Evolutionary conservation across 2,797 vertebrate genomes (phyloP).

Genomic region (Vireo griseus): DNA sequence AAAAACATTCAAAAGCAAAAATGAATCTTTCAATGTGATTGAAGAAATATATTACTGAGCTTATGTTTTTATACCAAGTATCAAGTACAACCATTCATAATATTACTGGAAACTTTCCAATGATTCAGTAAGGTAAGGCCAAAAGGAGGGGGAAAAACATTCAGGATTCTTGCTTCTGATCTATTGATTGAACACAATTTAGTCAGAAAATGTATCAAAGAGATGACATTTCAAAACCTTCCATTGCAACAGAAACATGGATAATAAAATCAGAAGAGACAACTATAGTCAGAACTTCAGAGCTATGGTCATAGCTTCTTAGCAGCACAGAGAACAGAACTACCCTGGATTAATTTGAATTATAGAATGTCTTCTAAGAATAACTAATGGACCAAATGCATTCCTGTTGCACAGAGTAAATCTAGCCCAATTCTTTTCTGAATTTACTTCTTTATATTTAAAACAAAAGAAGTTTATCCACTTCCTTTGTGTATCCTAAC

Average conservation of each 20-base stretch:
- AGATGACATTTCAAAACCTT: background rate
- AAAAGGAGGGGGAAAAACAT: background rate
- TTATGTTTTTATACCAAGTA: background rate
- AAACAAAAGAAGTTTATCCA: background rate
- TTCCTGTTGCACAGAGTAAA: background rate
- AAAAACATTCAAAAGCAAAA: background rate
- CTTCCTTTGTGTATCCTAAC: background rate
- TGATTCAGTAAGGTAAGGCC: background rate
- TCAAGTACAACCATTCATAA: background rate
- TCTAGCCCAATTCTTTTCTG: background rate
- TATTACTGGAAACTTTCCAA: background rate
- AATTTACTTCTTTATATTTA: background rate
- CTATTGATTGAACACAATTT: background rate
- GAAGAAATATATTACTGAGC: background rate
- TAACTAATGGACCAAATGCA: background rate
- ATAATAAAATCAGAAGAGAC: background rate
- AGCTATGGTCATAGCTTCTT: background rate
- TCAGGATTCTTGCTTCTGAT: background rate
- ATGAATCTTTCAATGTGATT: background rate
- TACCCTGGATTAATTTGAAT: background rate
- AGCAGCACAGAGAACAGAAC: background rate
- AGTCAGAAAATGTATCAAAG: background rate
- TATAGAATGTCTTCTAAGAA: background rate
- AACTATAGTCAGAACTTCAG: background rate
- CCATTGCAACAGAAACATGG: background rate